A percentile compares a stretch with the other conserved stretches of the same genome.
Conservation (phyloP, 2,113 vertebrate genomes). For the Lamprotornis superbus region DNA sequence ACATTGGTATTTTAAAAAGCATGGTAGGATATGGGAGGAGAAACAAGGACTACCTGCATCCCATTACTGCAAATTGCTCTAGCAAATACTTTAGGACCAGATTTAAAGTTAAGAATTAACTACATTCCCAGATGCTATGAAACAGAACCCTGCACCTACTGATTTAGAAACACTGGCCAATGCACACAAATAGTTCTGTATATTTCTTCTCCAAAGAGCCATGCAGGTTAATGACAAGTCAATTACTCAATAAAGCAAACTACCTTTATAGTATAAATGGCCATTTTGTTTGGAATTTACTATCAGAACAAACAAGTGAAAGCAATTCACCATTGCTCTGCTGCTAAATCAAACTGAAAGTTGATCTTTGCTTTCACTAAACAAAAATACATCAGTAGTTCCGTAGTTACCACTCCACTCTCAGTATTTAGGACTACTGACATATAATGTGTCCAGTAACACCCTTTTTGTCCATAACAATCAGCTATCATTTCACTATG, state of each 20-base stretch:
- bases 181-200: not conserved
- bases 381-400: not conserved
- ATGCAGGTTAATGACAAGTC: not conserved
- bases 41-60: not conserved
- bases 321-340: not conserved
- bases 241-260: constrained; percentile 7
- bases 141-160: not conserved
- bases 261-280: not conserved
- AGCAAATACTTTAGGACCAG: not conserved
- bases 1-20: not conserved
- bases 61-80: not conserved
- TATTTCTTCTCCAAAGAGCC: constrained; percentile 14
- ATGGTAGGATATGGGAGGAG: not conserved
- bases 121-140: not conserved
- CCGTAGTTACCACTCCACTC: not conserved
- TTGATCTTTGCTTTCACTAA: not conserved
- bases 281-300: not conserved
- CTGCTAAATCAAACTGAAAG: not conserved
- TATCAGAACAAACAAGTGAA: not conserved
- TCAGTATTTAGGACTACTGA: not conserved
- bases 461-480: not conserved
- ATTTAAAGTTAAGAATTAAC: not conserved
- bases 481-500: not conserved
- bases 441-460: not conserved
- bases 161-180: not conserved